Conservation (phyloP, 2,797 vertebrate genomes). For the Moxostoma hubbsi region DNA sequence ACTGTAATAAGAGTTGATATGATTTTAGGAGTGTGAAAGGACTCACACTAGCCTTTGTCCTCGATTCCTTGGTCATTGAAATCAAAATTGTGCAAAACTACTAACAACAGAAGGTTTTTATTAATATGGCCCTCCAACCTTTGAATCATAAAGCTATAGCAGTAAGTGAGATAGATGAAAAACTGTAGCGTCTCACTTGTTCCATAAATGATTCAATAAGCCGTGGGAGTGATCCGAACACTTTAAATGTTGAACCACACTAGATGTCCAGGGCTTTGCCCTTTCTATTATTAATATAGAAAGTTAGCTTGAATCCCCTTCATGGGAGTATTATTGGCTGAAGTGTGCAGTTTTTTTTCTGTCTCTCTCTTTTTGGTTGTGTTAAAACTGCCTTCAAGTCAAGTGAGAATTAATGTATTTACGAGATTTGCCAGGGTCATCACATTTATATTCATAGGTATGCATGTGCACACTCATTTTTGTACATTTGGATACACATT, state of each 20-base stretch:
- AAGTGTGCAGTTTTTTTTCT: background rate
- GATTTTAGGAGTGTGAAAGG: background rate
- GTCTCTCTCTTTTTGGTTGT: background rate
- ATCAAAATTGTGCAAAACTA: background rate
- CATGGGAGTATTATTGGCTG: conserved; percentile 43
- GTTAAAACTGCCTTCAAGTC: background rate
- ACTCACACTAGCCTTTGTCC: background rate
- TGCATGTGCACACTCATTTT: too few species aligned
- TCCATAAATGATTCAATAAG: conserved; percentile 51
- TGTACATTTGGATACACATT: too few species aligned
- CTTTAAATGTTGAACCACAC: conserved; percentile 45
- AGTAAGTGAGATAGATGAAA: conserved; percentile 7
- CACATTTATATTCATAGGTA: too few species aligned
- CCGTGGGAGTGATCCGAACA: conserved; percentile 46
- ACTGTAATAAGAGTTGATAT: background rate
- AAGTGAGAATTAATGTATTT: background rate
- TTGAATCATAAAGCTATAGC: conserved; percentile 4
- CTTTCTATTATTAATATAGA: conserved; percentile 59
- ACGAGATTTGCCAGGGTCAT: background rate
- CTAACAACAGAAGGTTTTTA: background rate
- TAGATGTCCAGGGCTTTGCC: conserved; percentile 44
- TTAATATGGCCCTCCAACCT: background rate
- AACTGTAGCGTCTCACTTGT: conserved; percentile 13
- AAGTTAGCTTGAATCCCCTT: conserved; percentile 44
- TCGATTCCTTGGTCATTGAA: background rate